Evolutionary conservation across 1,140 invertebrate genomes (phyloP), one percentile per base, ranked within the genome.

Genomic region (Drosophila lacteicornis): DNA sequence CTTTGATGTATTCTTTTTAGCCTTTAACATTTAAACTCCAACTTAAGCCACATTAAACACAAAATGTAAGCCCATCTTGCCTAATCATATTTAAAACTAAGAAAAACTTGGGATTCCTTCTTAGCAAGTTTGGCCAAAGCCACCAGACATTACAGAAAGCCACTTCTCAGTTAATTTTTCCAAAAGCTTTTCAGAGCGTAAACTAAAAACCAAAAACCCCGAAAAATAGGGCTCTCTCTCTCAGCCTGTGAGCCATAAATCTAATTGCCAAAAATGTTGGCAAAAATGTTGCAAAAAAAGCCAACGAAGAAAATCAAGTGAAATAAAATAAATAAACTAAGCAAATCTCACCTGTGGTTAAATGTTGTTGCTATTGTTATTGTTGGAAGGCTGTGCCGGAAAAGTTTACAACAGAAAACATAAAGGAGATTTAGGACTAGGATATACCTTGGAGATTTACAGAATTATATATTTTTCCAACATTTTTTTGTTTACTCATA

Each of bases 301-400:
- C 49, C 49, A 62, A 53, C 50, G 30, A n/a, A 69, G 33, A 53
- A 36, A 67, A 68, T 67, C 27, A 68, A 43, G 46, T 45, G 13
- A 68, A 68, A 69, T 67, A 66, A 51, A 53, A 43, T 68, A 69
- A 69, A 68, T 53, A 53, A 69, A 69, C 46, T 68, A 22, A 53
- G 5, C 38, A 53, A 68, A 53, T 68, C 66, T 53, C 62, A 69
- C 66, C 62, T 69, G 66, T 68, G 66, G 66, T 67, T 43, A 2
- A 5, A 22, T 15, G 38, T 33, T 42, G 36, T 42, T 50, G 27
- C 27, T n/a, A 12, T 15, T 50, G 33, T 33, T 30, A 33, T 22
- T 38, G 4, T 8, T 55, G 33, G 36, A 36, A 8, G 17, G 15
- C 4, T 22, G 11, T 11, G 13, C 36, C 33, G 61, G 12, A 43